Evolutionary conservation across 37 sponge, comb jelly and placozoan genomes (phyloP).

Genomic region (Petrosia ficiformis): DNA sequence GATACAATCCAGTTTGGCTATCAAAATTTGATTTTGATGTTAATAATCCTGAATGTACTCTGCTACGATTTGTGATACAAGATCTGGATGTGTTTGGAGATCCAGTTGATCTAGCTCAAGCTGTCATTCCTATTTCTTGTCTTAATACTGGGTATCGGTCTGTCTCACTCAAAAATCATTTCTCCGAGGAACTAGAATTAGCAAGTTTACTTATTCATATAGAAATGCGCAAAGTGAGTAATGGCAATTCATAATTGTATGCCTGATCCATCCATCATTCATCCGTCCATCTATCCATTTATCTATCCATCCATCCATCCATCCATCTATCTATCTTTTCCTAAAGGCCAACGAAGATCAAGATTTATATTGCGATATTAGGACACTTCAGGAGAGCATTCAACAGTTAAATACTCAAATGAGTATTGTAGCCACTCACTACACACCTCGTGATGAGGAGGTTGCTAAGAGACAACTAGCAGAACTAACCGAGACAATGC

Average conservation of each 20-base stretch:
- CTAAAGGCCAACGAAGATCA: conserved; percentile 35
- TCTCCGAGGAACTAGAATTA: conserved; percentile 90
- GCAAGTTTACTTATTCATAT: conserved; percentile 82
- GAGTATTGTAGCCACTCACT: not conserved
- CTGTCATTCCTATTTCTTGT: conserved; percentile 75
- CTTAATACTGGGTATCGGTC: conserved; percentile 89
- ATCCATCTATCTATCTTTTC: not conserved
- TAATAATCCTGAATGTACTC: conserved; percentile 86
- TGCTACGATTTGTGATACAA: conserved; percentile 81
- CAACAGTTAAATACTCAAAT: not conserved
- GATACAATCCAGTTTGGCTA: conserved; percentile 92
- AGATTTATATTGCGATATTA: conserved; percentile 41
- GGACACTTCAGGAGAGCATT: conserved; percentile 7
- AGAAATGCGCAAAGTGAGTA: conserved; percentile 50
- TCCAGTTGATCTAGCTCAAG: conserved; percentile 93
- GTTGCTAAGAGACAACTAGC: not conserved
- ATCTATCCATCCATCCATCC: not conserved
- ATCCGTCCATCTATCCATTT: too few relatives aligned
- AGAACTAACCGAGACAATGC: conserved; percentile 9
- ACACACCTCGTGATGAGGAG: not conserved
- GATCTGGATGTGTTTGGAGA: conserved; percentile 98
- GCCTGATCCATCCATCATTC: not conserved
- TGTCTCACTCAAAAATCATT: conserved; percentile 78
- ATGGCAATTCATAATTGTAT: not conserved
- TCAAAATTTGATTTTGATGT: conserved; percentile 81